Conservation (phyloP, 1,140 invertebrate genomes). For the Neodiprion pinetum region DNA sequence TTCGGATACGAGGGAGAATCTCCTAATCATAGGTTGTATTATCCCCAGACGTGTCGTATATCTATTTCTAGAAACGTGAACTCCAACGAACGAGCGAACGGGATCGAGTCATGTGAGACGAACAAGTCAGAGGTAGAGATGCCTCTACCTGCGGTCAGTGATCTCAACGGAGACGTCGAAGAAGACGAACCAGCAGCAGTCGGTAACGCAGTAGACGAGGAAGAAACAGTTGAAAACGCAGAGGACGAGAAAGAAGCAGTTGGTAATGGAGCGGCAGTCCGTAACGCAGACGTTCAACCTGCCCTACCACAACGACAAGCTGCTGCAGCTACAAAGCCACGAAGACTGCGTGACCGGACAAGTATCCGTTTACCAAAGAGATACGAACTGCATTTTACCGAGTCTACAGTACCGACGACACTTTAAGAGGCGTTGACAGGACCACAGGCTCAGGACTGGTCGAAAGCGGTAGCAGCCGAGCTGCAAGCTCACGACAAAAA, state of each 20-base stretch:
- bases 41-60: constrained; percentile 24
- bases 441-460: constrained; percentile 23
- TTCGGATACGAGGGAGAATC: constrained; percentile 44
- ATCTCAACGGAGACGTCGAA: constrained; percentile 36
- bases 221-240: neutral
- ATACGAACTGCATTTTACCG: neutral
- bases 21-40: constrained; percentile 2
- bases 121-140: constrained; percentile 8
- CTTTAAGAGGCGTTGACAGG: neutral
- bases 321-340: neutral
- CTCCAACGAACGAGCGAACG: constrained; percentile 19
- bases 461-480: constrained; percentile 36
- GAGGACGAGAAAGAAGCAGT: neutral
- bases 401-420: neutral
- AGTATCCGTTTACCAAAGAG: neutral
- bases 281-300: neutral
- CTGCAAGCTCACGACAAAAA: constrained; percentile 33
- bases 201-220: neutral
- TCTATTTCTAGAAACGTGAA: constrained; percentile 8
- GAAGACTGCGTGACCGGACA: neutral
- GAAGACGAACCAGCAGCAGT: constrained; percentile 32
- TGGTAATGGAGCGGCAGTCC: neutral
- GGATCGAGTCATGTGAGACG: constrained; percentile 11
- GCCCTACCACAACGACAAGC: neutral
- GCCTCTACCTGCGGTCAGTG: constrained; percentile 12